Conservation (phyloP, 2,113 vertebrate species). For the Phainopepla nitens region DNA sequence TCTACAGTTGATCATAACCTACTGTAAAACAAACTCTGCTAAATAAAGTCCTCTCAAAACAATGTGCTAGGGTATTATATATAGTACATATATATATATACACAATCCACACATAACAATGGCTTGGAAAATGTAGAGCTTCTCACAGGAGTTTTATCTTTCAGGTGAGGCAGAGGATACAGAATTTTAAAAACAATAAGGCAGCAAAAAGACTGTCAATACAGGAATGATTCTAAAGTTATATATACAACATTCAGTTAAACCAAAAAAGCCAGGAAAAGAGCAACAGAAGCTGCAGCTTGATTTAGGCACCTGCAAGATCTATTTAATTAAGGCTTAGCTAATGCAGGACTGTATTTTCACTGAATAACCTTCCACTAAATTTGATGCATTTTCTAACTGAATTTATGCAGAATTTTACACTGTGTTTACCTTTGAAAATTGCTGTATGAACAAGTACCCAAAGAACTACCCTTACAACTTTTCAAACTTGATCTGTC, state of each 20-base stretch:
- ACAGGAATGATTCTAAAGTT: neutral
- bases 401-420: neutral
- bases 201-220: neutral
- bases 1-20: neutral
- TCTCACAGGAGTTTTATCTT: neutral
- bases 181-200: neutral
- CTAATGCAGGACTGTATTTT: neutral
- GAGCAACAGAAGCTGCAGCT: neutral
- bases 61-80: neutral
- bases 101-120: too few relatives aligned
- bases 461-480: neutral
- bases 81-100: too few relatives aligned
- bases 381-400: neutral
- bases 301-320: neutral
- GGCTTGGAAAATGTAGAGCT: neutral
- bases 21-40: neutral
- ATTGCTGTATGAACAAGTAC: neutral
- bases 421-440: neutral
- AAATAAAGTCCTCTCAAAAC: neutral
- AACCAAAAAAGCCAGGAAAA: neutral
- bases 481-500: neutral
- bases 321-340: neutral
- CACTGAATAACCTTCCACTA: neutral
- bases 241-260: neutral
- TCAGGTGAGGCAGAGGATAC: accelerated